Conservation (phyloP, 2,113 vertebrate species). For the Bucco capensis region DNA sequence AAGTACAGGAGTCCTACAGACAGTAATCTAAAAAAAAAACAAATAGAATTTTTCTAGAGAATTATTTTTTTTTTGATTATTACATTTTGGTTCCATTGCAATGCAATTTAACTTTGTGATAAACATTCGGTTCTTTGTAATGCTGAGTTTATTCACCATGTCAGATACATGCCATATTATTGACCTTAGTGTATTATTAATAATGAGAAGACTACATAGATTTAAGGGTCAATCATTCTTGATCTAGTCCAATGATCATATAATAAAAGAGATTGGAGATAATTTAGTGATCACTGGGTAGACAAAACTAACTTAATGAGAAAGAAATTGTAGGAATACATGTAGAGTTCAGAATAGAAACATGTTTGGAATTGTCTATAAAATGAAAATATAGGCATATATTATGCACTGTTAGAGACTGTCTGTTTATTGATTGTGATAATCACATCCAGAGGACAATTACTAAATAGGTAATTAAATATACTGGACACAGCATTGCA, state of each 20-base stretch:
- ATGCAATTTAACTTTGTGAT: neutral
- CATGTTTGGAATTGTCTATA: neutral
- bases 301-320: neutral
- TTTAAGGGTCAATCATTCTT: neutral
- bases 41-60: neutral
- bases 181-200: neutral
- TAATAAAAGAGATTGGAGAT: neutral
- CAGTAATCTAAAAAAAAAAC: neutral
- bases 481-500: neutral
- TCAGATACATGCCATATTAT: neutral
- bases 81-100: neutral
- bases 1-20: neutral
- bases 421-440: neutral
- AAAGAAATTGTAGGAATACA: neutral
- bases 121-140: neutral
- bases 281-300: neutral
- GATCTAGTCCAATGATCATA: neutral
- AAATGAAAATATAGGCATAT: neutral
- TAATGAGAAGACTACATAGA: neutral
- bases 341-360: neutral
- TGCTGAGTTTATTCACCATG: neutral
- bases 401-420: neutral
- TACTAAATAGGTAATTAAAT: neutral
- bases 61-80: neutral
- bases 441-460: neutral